phyloP scores from a whole-genome alignment of 2,113 vertebrate genomes.

The Eptesicus fuscus region DNA sequence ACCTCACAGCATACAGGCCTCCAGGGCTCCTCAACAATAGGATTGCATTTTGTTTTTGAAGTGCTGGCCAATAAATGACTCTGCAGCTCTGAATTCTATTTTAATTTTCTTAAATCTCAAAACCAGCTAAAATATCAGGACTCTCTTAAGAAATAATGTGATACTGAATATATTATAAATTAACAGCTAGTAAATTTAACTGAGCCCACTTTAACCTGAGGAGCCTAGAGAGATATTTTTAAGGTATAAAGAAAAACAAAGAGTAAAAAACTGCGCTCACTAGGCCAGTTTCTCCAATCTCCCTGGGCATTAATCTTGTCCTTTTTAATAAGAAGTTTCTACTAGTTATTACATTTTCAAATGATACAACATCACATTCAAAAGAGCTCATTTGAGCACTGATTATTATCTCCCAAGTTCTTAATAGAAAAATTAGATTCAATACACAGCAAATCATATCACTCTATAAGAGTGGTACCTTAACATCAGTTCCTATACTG shows the following conservation, averaged over 20 bases:
- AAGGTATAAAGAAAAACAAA: conserved; percentile 9
- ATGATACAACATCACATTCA: conserved; percentile 26
- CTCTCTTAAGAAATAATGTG: background rate
- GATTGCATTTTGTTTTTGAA: conserved; percentile 46
- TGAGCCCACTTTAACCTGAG: conserved; percentile 13
- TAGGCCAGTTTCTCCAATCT: conserved; percentile 8
- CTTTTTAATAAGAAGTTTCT: conserved; percentile 56
- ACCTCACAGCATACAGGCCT: background rate
- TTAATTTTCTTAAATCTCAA: conserved; percentile 48
- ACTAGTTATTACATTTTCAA: conserved; percentile 58
- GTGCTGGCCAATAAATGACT: background rate
- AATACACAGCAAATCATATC: conserved; percentile 6
- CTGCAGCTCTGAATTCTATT: background rate
- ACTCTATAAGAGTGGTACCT: background rate
- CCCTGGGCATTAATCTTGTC: conserved; percentile 45
- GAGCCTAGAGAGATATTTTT: conserved; percentile 6
- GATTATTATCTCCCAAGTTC: conserved; percentile 47
- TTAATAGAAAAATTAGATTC: conserved; percentile 68
- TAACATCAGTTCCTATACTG: background rate
- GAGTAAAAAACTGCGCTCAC: conserved; percentile 41
- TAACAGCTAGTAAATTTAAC: conserved; percentile 54
- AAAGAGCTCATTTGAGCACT: conserved; percentile 59
- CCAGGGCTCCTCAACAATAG: background rate
- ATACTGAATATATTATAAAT: conserved; percentile 65
- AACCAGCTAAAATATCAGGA: background rate